Evolutionary conservation across 2,888 invertebrate genomes (phyloP), one percentile per base, ranked within the genome.

Genomic region (Punctoribates punctum): DNA sequence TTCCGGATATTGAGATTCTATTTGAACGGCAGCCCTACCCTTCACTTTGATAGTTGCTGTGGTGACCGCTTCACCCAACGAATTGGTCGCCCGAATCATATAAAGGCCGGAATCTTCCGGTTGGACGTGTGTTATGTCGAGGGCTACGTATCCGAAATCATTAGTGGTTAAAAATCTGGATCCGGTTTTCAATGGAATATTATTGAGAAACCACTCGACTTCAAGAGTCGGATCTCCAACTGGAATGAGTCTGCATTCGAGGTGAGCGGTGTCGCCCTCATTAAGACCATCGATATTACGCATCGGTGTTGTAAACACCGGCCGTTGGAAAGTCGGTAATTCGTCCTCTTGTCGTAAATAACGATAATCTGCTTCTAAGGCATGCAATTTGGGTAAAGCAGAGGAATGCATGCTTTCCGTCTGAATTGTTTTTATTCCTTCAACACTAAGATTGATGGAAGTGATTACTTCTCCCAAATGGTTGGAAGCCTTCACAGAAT

Each of bases 71-170:
- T 96, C 93, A 76, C 97, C 97, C 76, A 96, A 86, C 81, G 95
- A 94, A 77, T 77, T 78, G 38, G 20, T 38, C 34, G 96, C 97
- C 84, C 93, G 93, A 87, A 96, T 96, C 89, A 95, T 94, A 85
- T 96, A 97, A 82, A 96, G 96, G 79, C 96, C 97, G 77, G 93
- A 92, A 84, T 97, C 97, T 86, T 96, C 95, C 74, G 92, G 88
- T 38, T 75, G 54, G 20, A 75, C 15, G 23, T 77, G 51, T 0
- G 23, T 89, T 79, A 96, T 88, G 82, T 96, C 96, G 81, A 99
- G 86, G 20, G 95, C 90, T 13, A 97, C 93, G 82, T 92, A 95
- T 77, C 98, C 98, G 84, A 99, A 98, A 84, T 99, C 98, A 83
- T 95, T 93, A 20, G 91, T 92, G 34, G 93, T 91, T 85, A 94